Base-by-base conservation (phyloP, 2,113 vertebrate species). In the Engystomops pustulosus region DNA sequence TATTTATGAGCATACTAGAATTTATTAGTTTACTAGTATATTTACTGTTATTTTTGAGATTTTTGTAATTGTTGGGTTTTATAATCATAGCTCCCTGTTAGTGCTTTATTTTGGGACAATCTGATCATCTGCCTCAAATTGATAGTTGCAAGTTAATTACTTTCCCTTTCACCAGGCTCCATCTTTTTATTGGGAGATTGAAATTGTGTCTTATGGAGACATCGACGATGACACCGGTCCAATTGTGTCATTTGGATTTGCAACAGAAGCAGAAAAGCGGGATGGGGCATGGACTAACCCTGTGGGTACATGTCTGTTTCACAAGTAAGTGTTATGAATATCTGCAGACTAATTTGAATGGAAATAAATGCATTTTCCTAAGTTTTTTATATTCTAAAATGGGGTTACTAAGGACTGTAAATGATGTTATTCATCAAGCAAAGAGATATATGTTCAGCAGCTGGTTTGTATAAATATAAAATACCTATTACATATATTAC, bases 251-350 rank as follows among this genome's bases (percentile, higher is more conserved):
- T 99, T 99, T 81, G 98, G 98, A 70, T 99, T 99, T 91, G 97
- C 97, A 84, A 98, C 98, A 0, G 98, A 99, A 88, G 97, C 97
- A 0, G 98, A 99, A 87, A 99, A 99, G 82, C 90, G 98, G 47
- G 98, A 99, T 14, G 98, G 98, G 25, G 98, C 98, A 0, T 99
- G 98, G 98, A 99, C 98, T 75, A 99, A 99, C 88, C 98, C 98
- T 27, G 97, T 99, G 79, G 98, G 98, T 90, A 99, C 98, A 71
- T 99, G 98, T 85, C 95, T 99, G 6, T 99, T 99, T 86, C 98
- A 99, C 89, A 99, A 99, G 98, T 99, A 94, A 1, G 94, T 92
- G 89, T 25, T 34, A 4, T 12, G n/a, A n/a, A n/a, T n/a, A n/a
- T n/a, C n/a, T n/a, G n/a, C 12, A 60, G n/a, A 60, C n/a, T 5